These are phyloP conservation scores for Phoxinus dragarum DNA, from an alignment of 2,797 vertebrate genomes.

Conservation along the genomic window DNA sequence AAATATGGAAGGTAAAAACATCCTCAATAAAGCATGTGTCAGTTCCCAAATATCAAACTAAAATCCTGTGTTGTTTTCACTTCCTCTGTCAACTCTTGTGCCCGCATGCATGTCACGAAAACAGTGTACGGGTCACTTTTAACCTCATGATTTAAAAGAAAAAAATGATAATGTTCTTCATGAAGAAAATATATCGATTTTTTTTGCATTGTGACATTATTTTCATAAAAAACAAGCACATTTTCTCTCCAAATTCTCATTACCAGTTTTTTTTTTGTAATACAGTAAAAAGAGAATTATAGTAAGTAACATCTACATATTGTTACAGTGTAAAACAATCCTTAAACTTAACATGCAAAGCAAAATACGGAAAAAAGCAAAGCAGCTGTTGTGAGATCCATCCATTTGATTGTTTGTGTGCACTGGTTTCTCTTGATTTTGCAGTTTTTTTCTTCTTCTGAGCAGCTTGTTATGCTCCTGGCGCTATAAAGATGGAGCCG, in stretches of 20 bases:
- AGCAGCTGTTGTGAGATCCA: neutral
- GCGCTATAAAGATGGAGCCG: neutral
- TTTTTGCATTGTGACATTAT: neutral
- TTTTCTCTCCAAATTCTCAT: neutral
- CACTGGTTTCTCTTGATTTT: neutral
- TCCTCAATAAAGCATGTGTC: neutral
- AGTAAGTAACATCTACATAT: no score
- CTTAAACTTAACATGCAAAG: neutral
- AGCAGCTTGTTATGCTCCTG: neutral
- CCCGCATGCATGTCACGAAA: neutral
- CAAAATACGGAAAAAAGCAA: neutral
- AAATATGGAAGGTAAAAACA: neutral
- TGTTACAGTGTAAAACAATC: neutral
- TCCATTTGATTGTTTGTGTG: neutral
- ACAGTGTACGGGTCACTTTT: neutral
- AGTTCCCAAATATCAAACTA: conserved; percentile 1
- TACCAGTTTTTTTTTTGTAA: neutral
- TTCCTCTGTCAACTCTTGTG: neutral
- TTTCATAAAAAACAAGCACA: neutral
- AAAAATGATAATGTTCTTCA: neutral
- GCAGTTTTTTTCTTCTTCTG: neutral
- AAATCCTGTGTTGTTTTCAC: conserved; percentile 15
- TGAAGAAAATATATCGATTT: neutral
- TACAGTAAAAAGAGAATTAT: neutral
- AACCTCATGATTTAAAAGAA: no score